Conservation (phyloP, 1,140 invertebrate genomes). For the Reticulitermes speratus region DNA sequence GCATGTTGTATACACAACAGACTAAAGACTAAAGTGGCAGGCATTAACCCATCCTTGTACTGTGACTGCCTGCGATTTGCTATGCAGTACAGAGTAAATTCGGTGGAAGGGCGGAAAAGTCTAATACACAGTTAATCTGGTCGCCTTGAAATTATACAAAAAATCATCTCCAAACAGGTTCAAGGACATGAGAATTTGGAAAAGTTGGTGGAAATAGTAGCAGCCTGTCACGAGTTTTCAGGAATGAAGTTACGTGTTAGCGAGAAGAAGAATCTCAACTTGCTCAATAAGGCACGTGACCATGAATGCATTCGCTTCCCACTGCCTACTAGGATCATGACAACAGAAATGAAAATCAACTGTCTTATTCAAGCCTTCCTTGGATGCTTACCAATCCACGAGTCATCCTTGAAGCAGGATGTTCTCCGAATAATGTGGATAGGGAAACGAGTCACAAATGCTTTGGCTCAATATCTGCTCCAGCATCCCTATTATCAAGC, state of each 20-base stretch:
- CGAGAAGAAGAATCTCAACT: slow-evolving; percentile 61
- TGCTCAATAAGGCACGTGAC: slow-evolving; percentile 59
- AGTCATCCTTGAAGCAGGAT: slow-evolving; percentile 67
- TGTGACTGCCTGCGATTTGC: no score
- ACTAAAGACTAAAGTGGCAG: no score
- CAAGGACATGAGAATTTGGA: slow-evolving; percentile 50
- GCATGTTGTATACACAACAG: no score
- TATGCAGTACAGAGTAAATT: no score
- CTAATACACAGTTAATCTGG: no score
- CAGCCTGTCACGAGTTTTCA: slow-evolving; percentile 58
- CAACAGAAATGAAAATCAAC: slow-evolving; percentile 64
- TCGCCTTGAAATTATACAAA: no score
- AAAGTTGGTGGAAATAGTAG: slow-evolving; percentile 50
- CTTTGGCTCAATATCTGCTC: slow-evolving; percentile 44
- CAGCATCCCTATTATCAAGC: neutral
- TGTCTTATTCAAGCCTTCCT: slow-evolving; percentile 72
- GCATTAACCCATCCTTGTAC: no score
- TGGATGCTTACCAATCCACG: slow-evolving; percentile 65
- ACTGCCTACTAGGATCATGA: slow-evolving; percentile 61
- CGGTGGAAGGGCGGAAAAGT: no score
- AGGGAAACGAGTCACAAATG: slow-evolving; percentile 66
- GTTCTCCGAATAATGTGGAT: slow-evolving; percentile 66
- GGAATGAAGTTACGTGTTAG: slow-evolving; percentile 60
- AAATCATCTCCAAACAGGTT: slow-evolving; percentile 41
- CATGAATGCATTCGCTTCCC: slow-evolving; percentile 57